Evolutionary conservation across 1,140 invertebrate species (phyloP), one percentile per base, ranked within the genome.

Genomic region (Hyles vespertilio): DNA sequence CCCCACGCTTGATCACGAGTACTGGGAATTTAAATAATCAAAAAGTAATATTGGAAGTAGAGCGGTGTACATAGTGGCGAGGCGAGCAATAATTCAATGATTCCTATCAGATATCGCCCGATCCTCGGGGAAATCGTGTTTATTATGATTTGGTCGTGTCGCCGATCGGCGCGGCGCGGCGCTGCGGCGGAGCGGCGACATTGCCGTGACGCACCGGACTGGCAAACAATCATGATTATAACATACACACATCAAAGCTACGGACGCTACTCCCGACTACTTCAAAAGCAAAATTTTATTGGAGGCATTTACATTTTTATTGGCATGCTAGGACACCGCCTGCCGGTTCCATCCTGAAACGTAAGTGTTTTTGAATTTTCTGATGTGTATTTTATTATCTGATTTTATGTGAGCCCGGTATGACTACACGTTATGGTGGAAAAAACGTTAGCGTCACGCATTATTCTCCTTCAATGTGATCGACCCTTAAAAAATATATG

Each of bases 331-430:
- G 81, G 84, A 87, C 82, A 82, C 79, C 75, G 75, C 70, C 75
- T 78, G 83, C 71, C 69, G 70, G 66, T 65, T 75, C 65, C 67
- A 70, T 66, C 72, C 80, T 80, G 76, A 81, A 81, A 85, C 84
- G 85, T 88, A 88, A 88, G 85, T 88, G 85, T 87, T 88, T 88
- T 87, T 84, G 82, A 83, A 88, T 88, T 88, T 87, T 85, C 81
- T 87, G 84, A 87, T 88, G 79, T 83, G 77, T 87, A 81, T 88
- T 87, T 87, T 87, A 88, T 84, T 88, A 84, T 85, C 79, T 84
- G 75, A 75, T 82, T 87, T 87, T 83, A 84, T 81, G 74, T 82
- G 66, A 79, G 75, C 75, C 74, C 81, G 70, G 79, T 85, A 79
- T 84, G 72, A 76, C 78, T 74, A 70, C 70, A 57, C 65, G 77